Evolutionary conservation across 2,113 vertebrate species (phyloP).

Genomic region (Actenoides hombroni): DNA sequence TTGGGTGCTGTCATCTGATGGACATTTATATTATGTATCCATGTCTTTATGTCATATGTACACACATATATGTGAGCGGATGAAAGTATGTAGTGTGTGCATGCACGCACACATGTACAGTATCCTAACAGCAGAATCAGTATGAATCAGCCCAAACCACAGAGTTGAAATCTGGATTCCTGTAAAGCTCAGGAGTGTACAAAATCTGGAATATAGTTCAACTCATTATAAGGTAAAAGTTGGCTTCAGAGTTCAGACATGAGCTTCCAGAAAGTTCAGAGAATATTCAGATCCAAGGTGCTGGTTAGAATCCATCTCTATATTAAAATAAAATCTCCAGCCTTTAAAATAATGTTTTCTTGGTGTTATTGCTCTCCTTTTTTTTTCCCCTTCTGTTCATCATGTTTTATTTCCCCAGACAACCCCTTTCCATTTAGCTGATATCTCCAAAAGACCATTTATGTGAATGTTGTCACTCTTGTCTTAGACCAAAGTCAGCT

Average conservation of each 20-base stretch:
- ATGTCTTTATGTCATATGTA: background rate
- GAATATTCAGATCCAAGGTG: background rate
- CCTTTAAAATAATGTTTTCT: constrained; percentile 23
- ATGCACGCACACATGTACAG: background rate
- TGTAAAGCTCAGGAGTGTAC: background rate
- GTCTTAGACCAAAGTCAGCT: background rate
- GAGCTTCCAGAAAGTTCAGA: constrained; percentile 30
- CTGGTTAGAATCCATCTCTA: background rate
- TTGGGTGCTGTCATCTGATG: background rate
- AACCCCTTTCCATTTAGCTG: background rate
- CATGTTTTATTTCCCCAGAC: constrained; percentile 15
- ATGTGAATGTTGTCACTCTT: background rate
- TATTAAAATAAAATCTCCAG: constrained; percentile 5
- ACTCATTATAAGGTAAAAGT: background rate
- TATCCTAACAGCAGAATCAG: background rate
- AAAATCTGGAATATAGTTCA: constrained; percentile 37
- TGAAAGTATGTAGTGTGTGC: background rate
- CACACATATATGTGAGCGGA: accelerated
- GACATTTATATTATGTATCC: background rate
- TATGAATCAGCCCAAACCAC: background rate
- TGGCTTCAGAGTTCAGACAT: constrained; percentile 5
- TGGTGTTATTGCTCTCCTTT: background rate
- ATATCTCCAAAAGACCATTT: background rate
- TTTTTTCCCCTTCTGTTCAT: background rate
- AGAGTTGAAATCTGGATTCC: background rate